These are phyloP conservation scores for Crax fasciolata DNA, from an alignment of 2,797 vertebrate genomes.

Conservation along the genomic window DNA sequence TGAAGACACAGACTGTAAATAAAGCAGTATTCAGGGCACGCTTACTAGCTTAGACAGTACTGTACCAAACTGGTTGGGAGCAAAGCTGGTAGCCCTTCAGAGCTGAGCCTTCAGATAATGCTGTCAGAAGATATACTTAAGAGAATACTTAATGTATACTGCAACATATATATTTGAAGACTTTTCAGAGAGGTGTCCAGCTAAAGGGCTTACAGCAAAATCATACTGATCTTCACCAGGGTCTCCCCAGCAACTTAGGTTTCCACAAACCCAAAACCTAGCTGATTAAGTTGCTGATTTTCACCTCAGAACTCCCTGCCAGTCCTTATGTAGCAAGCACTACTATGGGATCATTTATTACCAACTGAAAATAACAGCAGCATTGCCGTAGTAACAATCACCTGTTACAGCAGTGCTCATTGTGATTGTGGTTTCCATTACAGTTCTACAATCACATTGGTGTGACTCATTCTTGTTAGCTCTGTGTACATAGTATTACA, in stretches of 20 bases:
- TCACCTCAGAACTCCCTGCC: neutral
- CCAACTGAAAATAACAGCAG: neutral
- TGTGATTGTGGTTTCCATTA: neutral
- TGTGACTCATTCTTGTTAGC: neutral
- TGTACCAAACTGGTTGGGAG: neutral
- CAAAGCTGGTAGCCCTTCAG: neutral
- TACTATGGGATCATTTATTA: neutral
- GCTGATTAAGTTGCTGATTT: neutral
- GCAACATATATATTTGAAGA: rapidly evolving
- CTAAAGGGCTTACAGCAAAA: neutral
- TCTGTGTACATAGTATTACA: neutral
- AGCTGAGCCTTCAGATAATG: neutral
- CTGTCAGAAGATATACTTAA: rapidly evolving
- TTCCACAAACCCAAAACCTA: neutral
- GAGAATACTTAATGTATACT: neutral
- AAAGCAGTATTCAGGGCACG: neutral
- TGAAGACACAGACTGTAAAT: neutral
- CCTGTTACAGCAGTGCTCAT: neutral
- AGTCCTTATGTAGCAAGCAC: neutral
- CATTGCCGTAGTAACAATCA: neutral
- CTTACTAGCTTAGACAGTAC: neutral
- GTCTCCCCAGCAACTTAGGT: neutral
- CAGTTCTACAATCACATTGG: neutral
- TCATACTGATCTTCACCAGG: neutral
- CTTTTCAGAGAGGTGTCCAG: neutral